Percentiles rank a stretch among this genome's conserved stretches.
Conservation (phyloP, 2,888 invertebrate species). For the Suillia variegata region DNA sequence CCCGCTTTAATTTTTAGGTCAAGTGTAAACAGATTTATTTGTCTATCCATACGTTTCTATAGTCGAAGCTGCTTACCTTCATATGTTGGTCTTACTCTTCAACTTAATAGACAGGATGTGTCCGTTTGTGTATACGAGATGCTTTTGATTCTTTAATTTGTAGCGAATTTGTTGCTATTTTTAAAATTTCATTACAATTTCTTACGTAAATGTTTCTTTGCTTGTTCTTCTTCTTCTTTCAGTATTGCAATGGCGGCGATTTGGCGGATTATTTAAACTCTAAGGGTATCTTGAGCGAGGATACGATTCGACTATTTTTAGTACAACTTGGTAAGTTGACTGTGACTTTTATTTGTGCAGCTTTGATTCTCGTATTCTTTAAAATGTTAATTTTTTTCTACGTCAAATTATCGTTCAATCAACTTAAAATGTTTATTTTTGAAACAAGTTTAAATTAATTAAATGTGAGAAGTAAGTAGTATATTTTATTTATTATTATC, state of each 20-base stretch:
- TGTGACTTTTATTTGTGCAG: background rate
- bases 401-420: background rate
- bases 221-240: conserved; percentile 55
- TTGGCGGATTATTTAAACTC: conserved; percentile 94
- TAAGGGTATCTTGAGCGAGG: conserved; percentile 95
- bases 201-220: too few relatives aligned
- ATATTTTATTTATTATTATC: too few relatives aligned
- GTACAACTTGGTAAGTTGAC: conserved; percentile 79
- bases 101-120: too few relatives aligned
- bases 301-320: conserved; percentile 93
- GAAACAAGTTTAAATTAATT: too few relatives aligned
- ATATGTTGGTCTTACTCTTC: too few relatives aligned
- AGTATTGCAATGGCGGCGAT: conserved; percentile 99
- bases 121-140: too few relatives aligned
- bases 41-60: too few relatives aligned
- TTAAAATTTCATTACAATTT: too few relatives aligned
- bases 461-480: too few relatives aligned
- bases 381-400: background rate
- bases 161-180: too few relatives aligned
- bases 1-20: conserved; percentile 1
- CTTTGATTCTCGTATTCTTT: conserved; percentile 2
- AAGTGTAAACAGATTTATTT: background rate
- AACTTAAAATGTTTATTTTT: background rate
- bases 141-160: too few relatives aligned
- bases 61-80: too few relatives aligned